phyloP scores from a whole-genome alignment of 2,888 invertebrate species.

The Zygothrica quintamaculata region DNA sequence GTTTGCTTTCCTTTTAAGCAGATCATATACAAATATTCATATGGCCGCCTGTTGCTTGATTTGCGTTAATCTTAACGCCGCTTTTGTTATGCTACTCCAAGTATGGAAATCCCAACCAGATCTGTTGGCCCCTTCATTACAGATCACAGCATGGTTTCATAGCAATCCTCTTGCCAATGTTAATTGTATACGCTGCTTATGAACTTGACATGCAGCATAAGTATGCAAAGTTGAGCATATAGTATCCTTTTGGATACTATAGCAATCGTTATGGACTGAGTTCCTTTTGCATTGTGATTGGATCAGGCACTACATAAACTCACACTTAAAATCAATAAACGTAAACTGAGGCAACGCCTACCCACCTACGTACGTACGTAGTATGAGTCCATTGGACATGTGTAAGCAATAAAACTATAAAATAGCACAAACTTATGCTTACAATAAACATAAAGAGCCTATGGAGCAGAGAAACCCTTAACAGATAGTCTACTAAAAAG shows the following conservation, averaged over 20 bases:
- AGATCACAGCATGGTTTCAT: conserved; percentile 54
- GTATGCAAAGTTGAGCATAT: conserved; percentile 18
- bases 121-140: conserved; percentile 51
- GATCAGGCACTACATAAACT: conserved; percentile 62
- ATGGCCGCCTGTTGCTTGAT: conserved; percentile 58
- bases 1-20: conserved; percentile 31
- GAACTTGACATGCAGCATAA: conserved; percentile 67
- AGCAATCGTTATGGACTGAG: conserved; percentile 23
- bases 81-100: conserved; percentile 49
- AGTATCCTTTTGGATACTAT: conserved; percentile 7
- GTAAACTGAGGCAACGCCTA: conserved; percentile 66
- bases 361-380: conserved; percentile 67
- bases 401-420: conserved; percentile 70
- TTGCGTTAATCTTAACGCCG: conserved; percentile 62
- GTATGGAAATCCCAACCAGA: conserved; percentile 35
- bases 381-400: conserved; percentile 54
- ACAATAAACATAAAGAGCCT: conserved; percentile 70
- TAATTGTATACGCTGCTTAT: conserved; percentile 69
- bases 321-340: conserved; percentile 78
- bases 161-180: conserved; percentile 26
- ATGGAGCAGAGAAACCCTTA: conserved; percentile 39
- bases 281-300: conserved; percentile 16
- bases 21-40: conserved; percentile 32
- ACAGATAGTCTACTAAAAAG: conserved; percentile 41
- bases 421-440: conserved; percentile 72